Evolutionary conservation across 2,888 invertebrate genomes (phyloP), one percentile per base, ranked within the genome.

Genomic region (Shargacucullia verbasci): DNA sequence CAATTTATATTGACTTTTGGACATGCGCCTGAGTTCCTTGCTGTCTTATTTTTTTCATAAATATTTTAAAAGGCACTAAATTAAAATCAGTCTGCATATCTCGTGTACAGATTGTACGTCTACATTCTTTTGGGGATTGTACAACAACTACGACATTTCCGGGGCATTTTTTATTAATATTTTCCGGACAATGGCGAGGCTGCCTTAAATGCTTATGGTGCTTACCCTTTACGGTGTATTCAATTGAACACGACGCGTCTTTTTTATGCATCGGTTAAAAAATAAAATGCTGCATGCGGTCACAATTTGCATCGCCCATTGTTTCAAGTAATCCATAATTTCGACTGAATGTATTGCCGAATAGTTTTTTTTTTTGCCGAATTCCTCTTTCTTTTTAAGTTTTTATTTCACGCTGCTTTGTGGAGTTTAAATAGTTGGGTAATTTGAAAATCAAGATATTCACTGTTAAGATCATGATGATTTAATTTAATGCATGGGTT

Each of bases 261-360:
- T 87, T 89, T 89, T 87, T 86, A 82, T 76, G 76, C 76, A 76
- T 75, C 79, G 79, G 73, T 77, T 79, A 80, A 88, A 88, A 86
- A 87, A 89, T 85, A 86, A 88, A 86, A 81, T 78, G 65, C 82
- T 71, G 79, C 73, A 80, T 74, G 80, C 82, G 75, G 80, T 76
- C 83, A 80, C 84, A 88, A 92, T 91, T 91, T 91, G 90, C 92
- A 89, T 91, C 80, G 79, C 15, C 91, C 91, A 92, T 93, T 92
- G 92, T 92, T 91, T 86, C 81, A 71, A 59, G 78, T 79, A 73
- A 86, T 86, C 79, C 86, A 86, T 86, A 89, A 90, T 89, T 91
- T 86, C 83, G 81, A 76, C 80, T 75, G 83, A 81, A 82, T 82
- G 82, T 81, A 81, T 81, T 82, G 83, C 84, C 79, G 79, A 81